Conservation (phyloP, 2,888 invertebrate species). For the Caenorhabditis imperialis region DNA sequence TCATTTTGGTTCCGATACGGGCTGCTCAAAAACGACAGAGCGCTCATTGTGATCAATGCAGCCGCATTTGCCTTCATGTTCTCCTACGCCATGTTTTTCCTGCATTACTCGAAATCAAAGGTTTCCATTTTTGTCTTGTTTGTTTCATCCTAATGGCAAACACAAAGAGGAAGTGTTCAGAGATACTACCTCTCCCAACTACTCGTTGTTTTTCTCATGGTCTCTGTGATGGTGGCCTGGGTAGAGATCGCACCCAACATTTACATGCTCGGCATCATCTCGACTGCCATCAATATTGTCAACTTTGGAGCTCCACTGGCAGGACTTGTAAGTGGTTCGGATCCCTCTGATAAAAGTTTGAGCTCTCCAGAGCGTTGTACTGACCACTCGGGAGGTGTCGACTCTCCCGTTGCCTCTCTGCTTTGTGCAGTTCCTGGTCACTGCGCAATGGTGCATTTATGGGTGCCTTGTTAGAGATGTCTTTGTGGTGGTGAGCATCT, state of each 20-base stretch:
- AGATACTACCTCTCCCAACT: not conserved
- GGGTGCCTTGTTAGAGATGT: slow-evolving; percentile 85
- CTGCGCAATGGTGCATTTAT: slow-evolving; percentile 87
- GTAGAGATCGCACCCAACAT: slow-evolving; percentile 79
- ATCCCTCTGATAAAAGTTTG: not conserved
- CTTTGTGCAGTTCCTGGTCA: slow-evolving; percentile 87
- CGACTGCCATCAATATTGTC: slow-evolving; percentile 85
- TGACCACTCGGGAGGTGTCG: slow-evolving; percentile 87
- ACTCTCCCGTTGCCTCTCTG: slow-evolving; percentile 91
- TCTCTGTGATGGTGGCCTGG: not conserved
- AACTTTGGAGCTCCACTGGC: slow-evolving; percentile 89
- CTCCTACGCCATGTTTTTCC: slow-evolving; percentile 84
- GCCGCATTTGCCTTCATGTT: slow-evolving; percentile 85
- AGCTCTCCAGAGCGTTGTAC: slow-evolving; percentile 84
- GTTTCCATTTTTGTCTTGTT: slow-evolving; percentile 73
- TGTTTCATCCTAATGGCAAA: too few species aligned
- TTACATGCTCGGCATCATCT: slow-evolving; percentile 81
- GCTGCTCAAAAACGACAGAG: slow-evolving; percentile 84
- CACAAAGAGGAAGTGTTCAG: not conserved
- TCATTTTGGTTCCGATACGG: slow-evolving; percentile 88
- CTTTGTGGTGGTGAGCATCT: slow-evolving; percentile 87
- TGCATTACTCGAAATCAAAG: slow-evolving; percentile 85
- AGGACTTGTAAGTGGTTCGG: slow-evolving; percentile 82
- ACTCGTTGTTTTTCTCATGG: not conserved
- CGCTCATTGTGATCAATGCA: slow-evolving; percentile 85